These are phyloP conservation scores for Engraulis encrasicolus DNA, from an alignment of 2,113 vertebrate genomes.

Conservation along the genomic window DNA sequence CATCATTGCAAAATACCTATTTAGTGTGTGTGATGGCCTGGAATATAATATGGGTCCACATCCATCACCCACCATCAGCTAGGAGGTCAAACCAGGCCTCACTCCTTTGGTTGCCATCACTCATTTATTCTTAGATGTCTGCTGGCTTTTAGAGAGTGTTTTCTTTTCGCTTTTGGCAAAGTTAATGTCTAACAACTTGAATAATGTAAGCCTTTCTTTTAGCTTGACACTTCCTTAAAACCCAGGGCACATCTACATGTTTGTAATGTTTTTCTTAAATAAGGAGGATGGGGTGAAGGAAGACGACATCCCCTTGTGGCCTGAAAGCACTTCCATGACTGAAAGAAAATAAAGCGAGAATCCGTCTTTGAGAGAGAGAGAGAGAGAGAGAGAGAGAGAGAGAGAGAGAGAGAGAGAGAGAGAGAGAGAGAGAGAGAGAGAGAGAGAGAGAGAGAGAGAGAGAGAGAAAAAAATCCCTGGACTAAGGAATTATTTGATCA, in stretches of 20 bases:
- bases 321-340: slow-evolving; percentile 59
- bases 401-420: too few relatives aligned
- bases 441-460: too few relatives aligned
- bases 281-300: slow-evolving; percentile 48
- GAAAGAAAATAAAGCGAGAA: slow-evolving; percentile 57
- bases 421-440: too few relatives aligned
- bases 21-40: neutral
- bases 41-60: neutral
- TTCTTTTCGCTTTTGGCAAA: slow-evolving; percentile 55
- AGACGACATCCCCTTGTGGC: slow-evolving; percentile 59
- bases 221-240: slow-evolving; percentile 53
- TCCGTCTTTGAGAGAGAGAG: too few relatives aligned
- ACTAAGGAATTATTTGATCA: slow-evolving; percentile 76
- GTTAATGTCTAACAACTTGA: slow-evolving; percentile 69
- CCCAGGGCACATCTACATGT: slow-evolving; percentile 58
- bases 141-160: slow-evolving; percentile 56
- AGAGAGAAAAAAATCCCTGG: slow-evolving; percentile 60
- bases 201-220: slow-evolving; percentile 64
- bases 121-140: slow-evolving; percentile 60
- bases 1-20: neutral
- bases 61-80: slow-evolving; percentile 30
- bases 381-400: too few relatives aligned
- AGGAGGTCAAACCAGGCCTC: slow-evolving; percentile 46
- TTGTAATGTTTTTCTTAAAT: slow-evolving; percentile 68
- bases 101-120: slow-evolving; percentile 44